phyloP scores from a whole-genome alignment of 92 coral and sea anemone species.

The Nematostella vectensis region DNA sequence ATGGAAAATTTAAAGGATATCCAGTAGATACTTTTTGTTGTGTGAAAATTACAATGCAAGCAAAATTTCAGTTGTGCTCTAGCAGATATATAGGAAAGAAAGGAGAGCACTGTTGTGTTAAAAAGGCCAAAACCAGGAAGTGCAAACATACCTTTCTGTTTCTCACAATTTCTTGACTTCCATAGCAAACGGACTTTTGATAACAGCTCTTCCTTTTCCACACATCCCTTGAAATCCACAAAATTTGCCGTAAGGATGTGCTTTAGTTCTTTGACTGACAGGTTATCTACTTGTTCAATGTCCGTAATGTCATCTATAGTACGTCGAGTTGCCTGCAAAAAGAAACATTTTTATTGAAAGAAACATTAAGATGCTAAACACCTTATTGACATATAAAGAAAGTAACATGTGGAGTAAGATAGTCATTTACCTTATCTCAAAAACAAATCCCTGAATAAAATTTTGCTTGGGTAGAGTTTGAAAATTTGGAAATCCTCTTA shows the following conservation, averaged over 20 bases:
- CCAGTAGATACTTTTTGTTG: no score
- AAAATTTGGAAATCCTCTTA: no score
- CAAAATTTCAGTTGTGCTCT: no score
- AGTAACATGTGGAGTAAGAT: neutral
- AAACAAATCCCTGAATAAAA: no score
- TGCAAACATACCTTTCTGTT: conserved; percentile 38
- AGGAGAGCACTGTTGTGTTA: no score
- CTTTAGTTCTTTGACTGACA: conserved; percentile 83
- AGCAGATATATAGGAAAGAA: no score
- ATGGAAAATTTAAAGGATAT: no score
- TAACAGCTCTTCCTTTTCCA: conserved; percentile 80
- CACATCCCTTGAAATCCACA: conserved; percentile 93
- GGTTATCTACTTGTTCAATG: conserved; percentile 52
- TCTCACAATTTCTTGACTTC: conserved; percentile 53
- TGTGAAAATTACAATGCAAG: no score
- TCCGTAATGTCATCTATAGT: conserved; percentile 54
- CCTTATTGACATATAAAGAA: neutral
- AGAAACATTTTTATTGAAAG: no score
- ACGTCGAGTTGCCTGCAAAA: conserved; percentile 12
- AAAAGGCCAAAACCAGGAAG: no score
- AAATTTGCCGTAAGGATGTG: conserved; percentile 64
- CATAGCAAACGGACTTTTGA: conserved; percentile 70
- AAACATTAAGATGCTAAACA: neutral
- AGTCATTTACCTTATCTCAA: no score
- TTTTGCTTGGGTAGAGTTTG: no score